Evolutionary conservation across 1,140 invertebrate genomes (phyloP).

Genomic region (Myzus persicae): DNA sequence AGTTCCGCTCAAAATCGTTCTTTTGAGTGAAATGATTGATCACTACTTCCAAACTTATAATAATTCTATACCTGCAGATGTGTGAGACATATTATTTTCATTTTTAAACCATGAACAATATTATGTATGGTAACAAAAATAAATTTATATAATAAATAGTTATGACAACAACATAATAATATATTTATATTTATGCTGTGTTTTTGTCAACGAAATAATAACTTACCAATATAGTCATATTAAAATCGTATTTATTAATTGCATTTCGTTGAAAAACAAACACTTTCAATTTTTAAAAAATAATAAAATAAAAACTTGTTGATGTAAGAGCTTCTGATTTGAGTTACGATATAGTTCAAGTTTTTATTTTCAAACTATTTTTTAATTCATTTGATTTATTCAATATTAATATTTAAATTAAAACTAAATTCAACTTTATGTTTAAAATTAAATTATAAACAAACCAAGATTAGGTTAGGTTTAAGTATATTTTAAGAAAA

Average conservation of each 20-base stretch:
- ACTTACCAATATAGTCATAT: too few relatives aligned
- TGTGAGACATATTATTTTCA: not conserved
- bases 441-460: too few relatives aligned
- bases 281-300: not conserved
- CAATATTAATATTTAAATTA: too few relatives aligned
- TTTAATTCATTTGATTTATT: too few relatives aligned
- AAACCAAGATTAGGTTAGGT: too few relatives aligned
- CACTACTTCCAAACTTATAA: not conserved
- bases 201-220: too few relatives aligned
- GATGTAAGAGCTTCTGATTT: too few relatives aligned
- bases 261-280: not conserved
- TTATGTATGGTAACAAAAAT: not conserved
- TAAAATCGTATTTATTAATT: too few relatives aligned
- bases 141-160: not conserved
- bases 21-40: not conserved
- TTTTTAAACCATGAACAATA: not conserved
- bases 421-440: too few relatives aligned
- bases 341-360: too few relatives aligned
- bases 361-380: too few relatives aligned
- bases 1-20: not conserved
- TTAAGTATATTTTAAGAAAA: too few relatives aligned
- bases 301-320: not conserved
- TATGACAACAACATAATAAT: not conserved
- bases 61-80: not conserved
- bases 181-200: not conserved